Conservation (phyloP, 2,888 invertebrate species). For the Drosophila fungiperda region DNA sequence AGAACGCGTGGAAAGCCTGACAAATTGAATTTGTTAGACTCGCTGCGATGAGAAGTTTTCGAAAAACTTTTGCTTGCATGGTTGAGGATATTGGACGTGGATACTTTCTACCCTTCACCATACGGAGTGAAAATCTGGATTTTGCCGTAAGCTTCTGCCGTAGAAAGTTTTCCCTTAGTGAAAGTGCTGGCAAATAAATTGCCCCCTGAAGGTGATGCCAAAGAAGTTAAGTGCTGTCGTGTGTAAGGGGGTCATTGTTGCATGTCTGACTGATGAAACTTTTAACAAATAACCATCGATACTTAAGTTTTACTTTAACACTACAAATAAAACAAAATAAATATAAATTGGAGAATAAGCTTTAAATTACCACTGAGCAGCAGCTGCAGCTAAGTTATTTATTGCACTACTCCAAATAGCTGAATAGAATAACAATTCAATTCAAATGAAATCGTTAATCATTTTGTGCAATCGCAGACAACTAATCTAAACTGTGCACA, state of each 20-base stretch:
- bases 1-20: constrained; percentile 66
- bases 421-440: background rate
- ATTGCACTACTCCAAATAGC: background rate
- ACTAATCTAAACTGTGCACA: constrained; percentile 4
- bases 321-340: constrained; percentile 21
- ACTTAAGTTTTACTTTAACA: constrained; percentile 39
- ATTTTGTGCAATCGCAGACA: background rate
- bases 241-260: constrained; percentile 30
- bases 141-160: constrained; percentile 47
- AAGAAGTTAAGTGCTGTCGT: constrained; percentile 48
- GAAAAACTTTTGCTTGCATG: constrained; percentile 75
- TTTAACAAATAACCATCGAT: constrained; percentile 55
- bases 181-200: constrained; percentile 76
- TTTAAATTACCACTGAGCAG: constrained; percentile 29
- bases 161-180: constrained; percentile 44
- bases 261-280: constrained; percentile 41
- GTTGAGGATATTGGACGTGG: constrained; percentile 72
- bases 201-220: constrained; percentile 54
- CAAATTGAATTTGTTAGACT: constrained; percentile 78
- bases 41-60: constrained; percentile 69
- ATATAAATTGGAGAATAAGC: constrained; percentile 52
- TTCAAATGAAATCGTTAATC: background rate
- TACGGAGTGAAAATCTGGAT: background rate
- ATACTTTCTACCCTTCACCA: constrained; percentile 17
- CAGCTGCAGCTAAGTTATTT: constrained; percentile 27